phyloP scores from a whole-genome alignment of 2,888 invertebrate genomes.

The Aethes cnicana region DNA sequence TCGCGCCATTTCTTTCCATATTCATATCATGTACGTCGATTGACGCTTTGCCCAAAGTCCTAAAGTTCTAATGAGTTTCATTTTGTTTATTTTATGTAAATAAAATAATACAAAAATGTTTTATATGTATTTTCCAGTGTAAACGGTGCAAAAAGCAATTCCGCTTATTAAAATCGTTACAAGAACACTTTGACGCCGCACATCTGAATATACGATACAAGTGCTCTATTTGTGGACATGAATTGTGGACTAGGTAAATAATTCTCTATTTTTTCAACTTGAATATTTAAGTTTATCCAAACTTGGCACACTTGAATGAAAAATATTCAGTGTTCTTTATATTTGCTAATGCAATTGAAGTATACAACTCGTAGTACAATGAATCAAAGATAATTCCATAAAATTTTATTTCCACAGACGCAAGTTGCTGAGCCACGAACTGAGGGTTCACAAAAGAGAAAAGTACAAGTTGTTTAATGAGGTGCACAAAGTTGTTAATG shows the following conservation, averaged over 20 bases:
- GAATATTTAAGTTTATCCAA: too few relatives aligned
- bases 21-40: too few relatives aligned
- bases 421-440: slow-evolving; percentile 30
- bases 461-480: slow-evolving; percentile 30
- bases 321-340: too few relatives aligned
- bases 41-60: too few relatives aligned
- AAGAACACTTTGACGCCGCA: slow-evolving; percentile 41
- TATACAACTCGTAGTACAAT: too few relatives aligned
- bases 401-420: slow-evolving; percentile 13
- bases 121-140: slow-evolving; percentile 34
- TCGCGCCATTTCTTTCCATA: too few relatives aligned
- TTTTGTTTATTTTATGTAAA: neutral
- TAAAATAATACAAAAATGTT: too few relatives aligned
- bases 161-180: slow-evolving; percentile 34
- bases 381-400: too few relatives aligned
- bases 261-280: too few relatives aligned
- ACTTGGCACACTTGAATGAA: too few relatives aligned
- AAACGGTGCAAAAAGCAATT: slow-evolving; percentile 40
- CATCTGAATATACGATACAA: slow-evolving; percentile 41
- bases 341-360: too few relatives aligned
- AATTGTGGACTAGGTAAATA: slow-evolving; percentile 37
- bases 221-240: slow-evolving; percentile 39
- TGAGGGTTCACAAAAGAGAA: slow-evolving; percentile 30
- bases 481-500: slow-evolving; percentile 27
- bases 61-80: too few relatives aligned